Evolutionary conservation across 2,888 invertebrate genomes (phyloP), one percentile per base, ranked within the genome.

Genomic region (Lampropteryx suffumata): DNA sequence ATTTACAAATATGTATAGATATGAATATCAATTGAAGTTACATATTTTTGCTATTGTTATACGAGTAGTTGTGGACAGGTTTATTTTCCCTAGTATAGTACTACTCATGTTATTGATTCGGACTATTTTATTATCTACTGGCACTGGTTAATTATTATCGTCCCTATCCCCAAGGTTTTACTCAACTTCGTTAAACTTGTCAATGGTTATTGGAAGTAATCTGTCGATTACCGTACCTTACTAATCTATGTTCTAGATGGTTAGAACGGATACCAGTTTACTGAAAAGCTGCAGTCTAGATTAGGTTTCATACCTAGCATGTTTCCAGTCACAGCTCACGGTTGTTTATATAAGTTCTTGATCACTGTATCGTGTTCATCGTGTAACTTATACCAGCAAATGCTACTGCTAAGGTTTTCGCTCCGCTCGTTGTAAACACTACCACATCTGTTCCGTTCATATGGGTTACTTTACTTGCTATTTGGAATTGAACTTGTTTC

Each of bases 341-440:
- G 39, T 8, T 12, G 43, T 51, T 36, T 47, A 39, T 34, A 40
- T 40, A 44, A 48, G 48, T 32, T 48, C 40, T 53, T 53, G 48
- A 41, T 47, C 36, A 44, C 52, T 35, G 40, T 53, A 53, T 53
- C 48, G 48, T 53, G 41, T 53, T 48, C 40, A 53, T 41, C 44
- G 35, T 48, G 44, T 49, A 41, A 40, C 21, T 39, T 39, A 52
- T 43, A 42, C 39, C 21, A 43, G 12, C n/a, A 36, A 11, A 26
- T 28, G 9, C 24, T 48, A 41, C 14, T 32, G 33, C 21, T 12
- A 6, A 35, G 28, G 17, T 27, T 17, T 10, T 30, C 29, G 5
- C 37, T 34, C 17, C 7, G 4, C 1, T 24, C 3, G 4, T 4
- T 7, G 6, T 7, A 11, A 10, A 28, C 7, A 21, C 13, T 30